phyloP scores from a whole-genome alignment of 2,797 vertebrate species.

The Echeneis naucrates region DNA sequence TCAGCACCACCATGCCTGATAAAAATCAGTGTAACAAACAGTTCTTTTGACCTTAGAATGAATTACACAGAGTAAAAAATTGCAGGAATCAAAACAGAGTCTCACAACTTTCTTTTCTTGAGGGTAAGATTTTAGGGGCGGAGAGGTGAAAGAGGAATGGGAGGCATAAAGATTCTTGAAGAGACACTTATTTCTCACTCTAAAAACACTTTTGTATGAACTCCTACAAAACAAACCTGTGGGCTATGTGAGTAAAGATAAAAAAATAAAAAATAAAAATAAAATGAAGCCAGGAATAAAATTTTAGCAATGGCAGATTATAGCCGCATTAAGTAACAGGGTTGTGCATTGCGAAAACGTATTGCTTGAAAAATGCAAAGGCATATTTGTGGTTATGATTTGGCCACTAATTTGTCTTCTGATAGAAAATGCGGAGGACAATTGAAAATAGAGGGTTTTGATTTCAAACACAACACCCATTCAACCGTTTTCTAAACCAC shows the following conservation, averaged over 20 bases:
- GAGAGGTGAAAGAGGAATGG: neutral
- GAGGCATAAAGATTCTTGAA: neutral
- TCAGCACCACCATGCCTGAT: neutral
- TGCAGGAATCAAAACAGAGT: neutral
- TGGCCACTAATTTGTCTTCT: neutral
- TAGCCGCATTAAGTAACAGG: conserved; percentile 1
- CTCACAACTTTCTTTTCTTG: conserved; percentile 6
- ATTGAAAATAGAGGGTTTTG: neutral
- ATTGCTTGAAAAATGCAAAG: conserved; percentile 2
- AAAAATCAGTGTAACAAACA: conserved; percentile 3
- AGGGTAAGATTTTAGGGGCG: neutral
- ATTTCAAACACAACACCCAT: neutral
- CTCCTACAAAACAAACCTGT: neutral
- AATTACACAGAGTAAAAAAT: conserved; percentile 4
- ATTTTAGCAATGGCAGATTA: no score
- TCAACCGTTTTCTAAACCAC: neutral
- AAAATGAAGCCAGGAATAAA: no score
- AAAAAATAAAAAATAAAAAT: no score
- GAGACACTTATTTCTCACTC: neutral
- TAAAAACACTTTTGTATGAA: neutral
- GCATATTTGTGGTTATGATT: neutral
- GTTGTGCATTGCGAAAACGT: neutral
- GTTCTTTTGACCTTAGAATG: conserved; percentile 9
- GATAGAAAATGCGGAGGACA: neutral
- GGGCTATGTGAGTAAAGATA: conserved; percentile 3